Conservation (phyloP, 2,113 vertebrate species). For the Xenopus laevis region DNA sequence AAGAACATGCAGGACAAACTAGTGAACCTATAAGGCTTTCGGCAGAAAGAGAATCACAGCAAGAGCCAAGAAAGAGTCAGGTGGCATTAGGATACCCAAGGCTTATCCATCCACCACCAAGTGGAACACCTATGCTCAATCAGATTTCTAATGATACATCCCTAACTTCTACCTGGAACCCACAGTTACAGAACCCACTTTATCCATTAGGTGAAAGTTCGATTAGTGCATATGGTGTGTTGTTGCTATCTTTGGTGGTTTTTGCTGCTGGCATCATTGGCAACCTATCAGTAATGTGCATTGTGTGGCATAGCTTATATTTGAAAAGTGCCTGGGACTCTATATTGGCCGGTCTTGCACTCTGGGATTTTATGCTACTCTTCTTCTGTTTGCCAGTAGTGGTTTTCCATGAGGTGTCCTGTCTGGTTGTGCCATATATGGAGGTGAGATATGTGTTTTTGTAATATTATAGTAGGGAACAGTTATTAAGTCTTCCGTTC, state of each 20-base stretch:
- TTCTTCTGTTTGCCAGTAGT: conserved; percentile 90
- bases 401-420: conserved; percentile 86
- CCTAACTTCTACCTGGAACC: conserved; percentile 45
- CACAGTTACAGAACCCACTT: conserved; percentile 77
- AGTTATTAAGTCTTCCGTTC: too few species aligned
- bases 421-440: conserved; percentile 88
- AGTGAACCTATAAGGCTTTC: conserved; percentile 33
- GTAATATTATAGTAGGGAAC: too few species aligned
- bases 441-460: conserved; percentile 75
- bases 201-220: conserved; percentile 79
- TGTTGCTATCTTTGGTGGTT: conserved; percentile 81
- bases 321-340: conserved; percentile 95
- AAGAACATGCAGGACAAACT: not conserved
- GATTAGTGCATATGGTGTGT: conserved; percentile 77
- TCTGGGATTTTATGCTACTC: conserved; percentile 95
- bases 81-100: conserved; percentile 64
- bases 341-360: conserved; percentile 89
- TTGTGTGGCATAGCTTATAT: conserved; percentile 95
- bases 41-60: conserved; percentile 63
- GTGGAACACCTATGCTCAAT: conserved; percentile 49
- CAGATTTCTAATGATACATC: conserved; percentile 50
- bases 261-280: conserved; percentile 85
- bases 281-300: conserved; percentile 92
- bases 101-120: conserved; percentile 51
- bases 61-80: conserved; percentile 66